Percentiles rank a stretch among this genome's conserved stretches.
These are phyloP conservation scores for Variabilichromis moorii DNA, from an alignment of 2,113 vertebrate genomes.

Conservation along the genomic window DNA sequence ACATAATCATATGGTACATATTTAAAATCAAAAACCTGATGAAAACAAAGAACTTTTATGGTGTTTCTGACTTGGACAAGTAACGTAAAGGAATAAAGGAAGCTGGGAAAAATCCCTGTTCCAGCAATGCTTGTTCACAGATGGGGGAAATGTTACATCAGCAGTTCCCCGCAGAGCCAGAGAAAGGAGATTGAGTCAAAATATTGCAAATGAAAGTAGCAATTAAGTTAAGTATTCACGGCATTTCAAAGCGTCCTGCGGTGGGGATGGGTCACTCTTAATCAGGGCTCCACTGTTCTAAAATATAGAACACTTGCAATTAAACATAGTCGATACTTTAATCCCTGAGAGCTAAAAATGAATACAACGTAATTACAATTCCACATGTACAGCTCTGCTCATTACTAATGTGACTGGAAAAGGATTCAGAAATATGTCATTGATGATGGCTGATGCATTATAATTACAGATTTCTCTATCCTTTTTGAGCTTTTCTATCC, in stretches of 20 bases:
- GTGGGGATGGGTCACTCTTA: constrained; percentile 45
- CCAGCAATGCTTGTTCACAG: not conserved
- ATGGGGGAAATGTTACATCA: not conserved
- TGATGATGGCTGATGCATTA: constrained; percentile 53
- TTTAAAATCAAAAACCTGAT: not conserved
- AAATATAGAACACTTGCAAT: constrained; percentile 67
- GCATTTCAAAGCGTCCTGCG: constrained; percentile 53
- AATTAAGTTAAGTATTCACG: constrained; percentile 66
- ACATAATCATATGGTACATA: not conserved
- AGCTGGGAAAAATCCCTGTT: not conserved
- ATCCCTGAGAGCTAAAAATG: constrained; percentile 48
- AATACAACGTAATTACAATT: constrained; percentile 61
- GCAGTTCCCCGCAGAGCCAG: not conserved
- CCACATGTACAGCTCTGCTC: constrained; percentile 26
- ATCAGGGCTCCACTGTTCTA: constrained; percentile 46
- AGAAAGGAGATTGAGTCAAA: not conserved
- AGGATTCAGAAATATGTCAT: constrained; percentile 65
- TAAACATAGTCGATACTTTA: constrained; percentile 60
- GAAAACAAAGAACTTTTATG: not conserved
- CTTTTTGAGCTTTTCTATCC: constrained; percentile 51
- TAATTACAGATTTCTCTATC: constrained; percentile 60
- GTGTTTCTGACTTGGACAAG: not conserved
- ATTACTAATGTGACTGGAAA: constrained; percentile 52
- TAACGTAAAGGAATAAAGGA: not conserved
- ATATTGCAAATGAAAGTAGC: constrained; percentile 43